These are phyloP conservation scores for Zaprionus africanus DNA, from an alignment of 1,140 invertebrate genomes.

Conservation along the genomic window DNA sequence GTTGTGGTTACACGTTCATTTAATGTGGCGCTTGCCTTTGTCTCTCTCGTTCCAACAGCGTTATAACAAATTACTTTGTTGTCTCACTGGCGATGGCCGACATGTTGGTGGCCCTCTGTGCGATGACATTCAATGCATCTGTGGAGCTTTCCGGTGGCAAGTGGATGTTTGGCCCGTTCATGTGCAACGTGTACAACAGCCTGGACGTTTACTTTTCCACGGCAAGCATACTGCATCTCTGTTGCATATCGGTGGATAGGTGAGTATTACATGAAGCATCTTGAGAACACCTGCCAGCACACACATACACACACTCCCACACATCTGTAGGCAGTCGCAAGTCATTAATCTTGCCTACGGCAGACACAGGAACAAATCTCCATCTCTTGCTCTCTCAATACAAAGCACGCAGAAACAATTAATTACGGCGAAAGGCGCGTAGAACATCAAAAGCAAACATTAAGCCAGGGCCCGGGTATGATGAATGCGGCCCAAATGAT, in stretches of 20 bases:
- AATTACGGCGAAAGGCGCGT: conserved; percentile 73
- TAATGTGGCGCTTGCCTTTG: conserved; percentile 37
- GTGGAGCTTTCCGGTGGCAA: conserved; percentile 90
- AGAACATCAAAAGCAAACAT: conserved; percentile 77
- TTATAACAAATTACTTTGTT: conserved; percentile 98
- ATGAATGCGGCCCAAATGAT: conserved; percentile 79
- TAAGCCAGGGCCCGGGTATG: conserved; percentile 63
- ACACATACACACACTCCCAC: not conserved
- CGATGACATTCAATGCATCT: conserved; percentile 98
- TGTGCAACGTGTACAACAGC: conserved; percentile 98
- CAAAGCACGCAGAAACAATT: conserved; percentile 65
- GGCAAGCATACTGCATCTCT: conserved; percentile 96
- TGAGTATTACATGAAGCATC: conserved; percentile 46
- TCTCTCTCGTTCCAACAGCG: conserved; percentile 84
- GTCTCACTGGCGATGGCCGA: conserved; percentile 96
- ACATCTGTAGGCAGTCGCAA: conserved; percentile 33
- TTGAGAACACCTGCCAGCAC: not conserved
- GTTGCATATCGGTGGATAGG: conserved; percentile 97
- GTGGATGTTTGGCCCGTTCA: conserved; percentile 94
- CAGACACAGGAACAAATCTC: conserved; percentile 50
- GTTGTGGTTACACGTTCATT: conserved; percentile 28
- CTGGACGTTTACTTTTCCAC: conserved; percentile 98
- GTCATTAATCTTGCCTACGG: conserved; percentile 69
- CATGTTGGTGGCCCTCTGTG: conserved; percentile 95
- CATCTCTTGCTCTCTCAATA: conserved; percentile 47